phyloP scores from a whole-genome alignment of 92 coral and sea anemone genomes.

The Galaxea fascicularis region DNA sequence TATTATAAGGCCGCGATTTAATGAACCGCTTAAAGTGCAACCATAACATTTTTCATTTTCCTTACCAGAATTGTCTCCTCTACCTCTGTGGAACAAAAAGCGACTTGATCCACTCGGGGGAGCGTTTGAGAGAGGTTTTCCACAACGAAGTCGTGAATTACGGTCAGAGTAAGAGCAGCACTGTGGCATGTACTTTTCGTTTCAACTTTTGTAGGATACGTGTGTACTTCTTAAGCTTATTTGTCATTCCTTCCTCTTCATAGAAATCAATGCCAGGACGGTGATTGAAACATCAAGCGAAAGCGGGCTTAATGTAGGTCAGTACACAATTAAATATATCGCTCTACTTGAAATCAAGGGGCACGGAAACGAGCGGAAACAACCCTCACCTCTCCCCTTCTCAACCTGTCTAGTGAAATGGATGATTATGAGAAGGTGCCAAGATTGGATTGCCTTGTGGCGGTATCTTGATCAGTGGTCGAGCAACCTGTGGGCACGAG shows the following conservation, averaged over 20 bases:
- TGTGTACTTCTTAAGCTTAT: too few species aligned
- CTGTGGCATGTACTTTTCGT: not conserved
- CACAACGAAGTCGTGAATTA: slow-evolving; percentile 84
- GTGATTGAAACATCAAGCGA: slow-evolving; percentile 88
- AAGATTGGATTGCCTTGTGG: too few species aligned
- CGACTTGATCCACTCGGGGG: slow-evolving; percentile 73
- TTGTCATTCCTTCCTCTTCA: not conserved
- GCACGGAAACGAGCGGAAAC: too few species aligned
- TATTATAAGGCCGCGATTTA: too few species aligned
- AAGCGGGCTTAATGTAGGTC: slow-evolving; percentile 88
- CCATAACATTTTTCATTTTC: too few species aligned
- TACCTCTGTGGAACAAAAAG: slow-evolving; percentile 91
- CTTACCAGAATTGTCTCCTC: slow-evolving; percentile 75
- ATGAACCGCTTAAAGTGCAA: too few species aligned
- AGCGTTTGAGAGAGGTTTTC: slow-evolving; percentile 73
- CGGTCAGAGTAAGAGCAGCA: slow-evolving; percentile 72
- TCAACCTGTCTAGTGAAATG: too few species aligned
- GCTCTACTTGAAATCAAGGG: too few species aligned
- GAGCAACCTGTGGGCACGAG: too few species aligned
- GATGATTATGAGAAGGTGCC: too few species aligned
- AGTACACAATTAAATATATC: slow-evolving; percentile 7
- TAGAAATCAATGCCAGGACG: slow-evolving; percentile 62
- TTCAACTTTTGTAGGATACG: not conserved
- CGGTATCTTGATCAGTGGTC: too few species aligned
- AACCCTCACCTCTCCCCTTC: too few species aligned